Evolutionary conservation across 92 coral and sea anemone species (phyloP), one percentile per base, ranked within the genome.

Genomic region (Ricordea florida): DNA sequence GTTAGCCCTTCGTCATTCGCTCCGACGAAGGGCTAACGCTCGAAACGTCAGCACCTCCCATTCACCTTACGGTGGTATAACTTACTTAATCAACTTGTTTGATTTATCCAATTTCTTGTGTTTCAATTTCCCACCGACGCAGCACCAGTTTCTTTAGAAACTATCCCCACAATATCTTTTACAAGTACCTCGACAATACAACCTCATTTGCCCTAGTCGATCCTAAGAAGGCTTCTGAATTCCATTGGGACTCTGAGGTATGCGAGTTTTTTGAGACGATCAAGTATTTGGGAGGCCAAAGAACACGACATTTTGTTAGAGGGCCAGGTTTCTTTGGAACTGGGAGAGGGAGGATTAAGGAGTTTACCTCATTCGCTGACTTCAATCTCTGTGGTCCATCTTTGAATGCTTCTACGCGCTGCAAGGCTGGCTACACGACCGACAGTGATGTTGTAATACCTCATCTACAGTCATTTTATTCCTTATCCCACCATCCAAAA

Each of bases 351-450:
- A 41, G 73, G 37, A 66, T 18, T 22, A 66, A 66, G 53, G 56
- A 45, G 58, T 66, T 46, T 66, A 43, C 57, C 22, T 21, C 73
- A 0, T 66, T 66, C 47, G 27, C 73, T 34, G 73, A 66, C n/a
- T 66, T 66, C 10, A 66, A 66, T 66, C 73, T 66, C 73, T 66
- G 73, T 46, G 59, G 73, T 45, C 73, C 73, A 20, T 66, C 73
- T 42, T 26, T 21, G 45, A 66, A 66, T 27, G 73, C 57, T 45
- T 66, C 40, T 28, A 66, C 8, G n/a, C 24, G 56, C 25, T 66
- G 73, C 57, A 58, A 57, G 52, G 70, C 70, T 18, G 80, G 74
- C 7, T 21, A 66, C 36, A 65, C 61, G 5, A 45, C 74, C 4
- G 38, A 67, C 16, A 45, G 74, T 3, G n/a, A n/a, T n/a, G 65